Evolutionary conservation across 2,113 vertebrate genomes (phyloP).

Genomic region (Gorilla gorilla): DNA sequence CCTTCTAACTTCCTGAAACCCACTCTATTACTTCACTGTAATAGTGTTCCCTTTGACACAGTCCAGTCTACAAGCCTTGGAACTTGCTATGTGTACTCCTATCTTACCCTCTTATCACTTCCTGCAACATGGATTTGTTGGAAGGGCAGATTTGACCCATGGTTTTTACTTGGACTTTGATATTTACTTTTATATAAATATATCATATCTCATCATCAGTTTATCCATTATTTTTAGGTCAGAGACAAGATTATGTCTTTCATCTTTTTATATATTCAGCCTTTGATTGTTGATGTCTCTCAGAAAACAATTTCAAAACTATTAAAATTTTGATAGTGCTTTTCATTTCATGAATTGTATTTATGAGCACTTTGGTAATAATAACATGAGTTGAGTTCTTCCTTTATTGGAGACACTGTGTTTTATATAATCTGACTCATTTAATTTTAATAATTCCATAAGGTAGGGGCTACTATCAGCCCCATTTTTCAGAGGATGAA

Average conservation of each 20-base stretch:
- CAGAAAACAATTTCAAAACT: neutral
- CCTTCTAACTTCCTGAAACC: neutral
- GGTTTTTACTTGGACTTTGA: neutral
- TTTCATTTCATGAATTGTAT: neutral
- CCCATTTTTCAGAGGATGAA: neutral
- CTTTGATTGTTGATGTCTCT: neutral
- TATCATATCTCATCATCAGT: neutral
- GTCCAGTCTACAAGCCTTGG: neutral
- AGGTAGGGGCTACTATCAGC: neutral
- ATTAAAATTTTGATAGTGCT: neutral
- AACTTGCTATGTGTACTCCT: neutral
- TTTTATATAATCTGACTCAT: neutral
- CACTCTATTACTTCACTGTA: neutral
- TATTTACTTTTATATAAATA: neutral
- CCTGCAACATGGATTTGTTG: neutral
- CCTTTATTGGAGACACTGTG: neutral
- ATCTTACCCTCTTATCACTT: neutral
- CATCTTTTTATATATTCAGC: neutral
- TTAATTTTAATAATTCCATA: neutral
- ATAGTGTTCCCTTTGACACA: neutral
- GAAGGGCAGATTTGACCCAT: neutral
- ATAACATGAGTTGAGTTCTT: neutral
- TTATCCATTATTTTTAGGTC: neutral
- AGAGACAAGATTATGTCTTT: neutral
- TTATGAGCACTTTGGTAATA: neutral